Base-by-base conservation (phyloP, 2,888 invertebrate genomes). In the Drosophila histrio region DNA sequence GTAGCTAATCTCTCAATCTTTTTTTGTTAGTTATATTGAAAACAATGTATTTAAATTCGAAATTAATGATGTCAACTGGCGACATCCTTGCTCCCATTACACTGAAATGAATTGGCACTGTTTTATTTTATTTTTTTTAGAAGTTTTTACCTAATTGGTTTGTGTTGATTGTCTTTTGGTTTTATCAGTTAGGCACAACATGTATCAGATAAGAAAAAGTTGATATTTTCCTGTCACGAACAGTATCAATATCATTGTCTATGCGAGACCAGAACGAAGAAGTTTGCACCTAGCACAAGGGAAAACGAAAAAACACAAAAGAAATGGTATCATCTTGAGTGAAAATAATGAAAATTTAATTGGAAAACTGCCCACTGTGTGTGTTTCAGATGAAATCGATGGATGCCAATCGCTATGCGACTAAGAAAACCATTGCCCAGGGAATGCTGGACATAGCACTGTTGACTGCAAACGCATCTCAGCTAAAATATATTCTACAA, bases 341-440 rank as follows among this genome's bases (percentile, higher is more conserved):
- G 3, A 0, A 39, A 41, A 22, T 17, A 7, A 22, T 8, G 0
- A 13, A 8, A n/a, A 13, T 13, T 9, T 34, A n/a, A 44, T 24
- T 34, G 13, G 5, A 41, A 43, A 50, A 17, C 8, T 22, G 11
- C 22, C 4, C 2, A 13, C 11, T 44, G 19, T 2, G 19, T 21
- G 32, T 30, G n/a, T 77, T 80, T 8, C 91, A 95, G 95, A 90
- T 94, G 81, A 96, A 96, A 91, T 93, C 94, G 0, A 92, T 97
- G 91, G 96, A 97, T 89, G 95, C 96, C 3, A 97, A 97, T 92
- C 94, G 96, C 76, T 97, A 97, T 94, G 97, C 97, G 19, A 97
- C 97, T 8, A 97, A 97, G 92, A 97, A 97, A 92, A 97, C 97
- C 0, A 96, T 97, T 61, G 97, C 97, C 0, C 97, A 97, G 93